Percentiles rank a stretch among this genome's conserved stretches.
These are phyloP conservation scores for Chloroclystis v-ata DNA, from an alignment of 2,888 invertebrate species.

Conservation along the genomic window DNA sequence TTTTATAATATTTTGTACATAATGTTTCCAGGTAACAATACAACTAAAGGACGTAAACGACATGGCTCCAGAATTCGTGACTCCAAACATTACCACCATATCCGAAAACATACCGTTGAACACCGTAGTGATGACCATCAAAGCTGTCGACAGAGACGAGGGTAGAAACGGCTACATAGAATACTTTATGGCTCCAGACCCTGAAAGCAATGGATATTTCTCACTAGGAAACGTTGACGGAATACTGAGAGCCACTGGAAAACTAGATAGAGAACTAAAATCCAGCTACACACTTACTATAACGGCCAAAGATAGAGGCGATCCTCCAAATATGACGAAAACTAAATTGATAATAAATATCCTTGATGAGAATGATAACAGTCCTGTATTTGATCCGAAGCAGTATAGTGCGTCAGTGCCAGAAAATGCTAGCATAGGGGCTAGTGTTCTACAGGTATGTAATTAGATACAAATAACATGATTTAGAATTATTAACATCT, in stretches of 20 bases:
- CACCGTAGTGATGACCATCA: constrained; percentile 92
- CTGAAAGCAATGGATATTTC: constrained; percentile 82
- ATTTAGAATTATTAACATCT: no score
- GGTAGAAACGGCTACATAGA: constrained; percentile 94
- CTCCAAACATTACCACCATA: constrained; percentile 86
- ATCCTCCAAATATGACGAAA: constrained; percentile 85
- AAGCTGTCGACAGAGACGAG: constrained; percentile 93
- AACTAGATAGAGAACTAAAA: constrained; percentile 89
- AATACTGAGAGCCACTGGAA: constrained; percentile 88
- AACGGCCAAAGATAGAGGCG: constrained; percentile 92
- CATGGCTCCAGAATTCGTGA: constrained; percentile 91
- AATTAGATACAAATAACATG: no score
- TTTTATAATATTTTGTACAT: not conserved
- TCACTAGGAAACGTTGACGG: constrained; percentile 93
- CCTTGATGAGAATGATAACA: constrained; percentile 93
- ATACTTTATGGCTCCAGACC: constrained; percentile 85
- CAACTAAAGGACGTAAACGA: constrained; percentile 94
- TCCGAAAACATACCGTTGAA: constrained; percentile 91
- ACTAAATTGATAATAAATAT: constrained; percentile 85
- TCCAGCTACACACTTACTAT: constrained; percentile 86
- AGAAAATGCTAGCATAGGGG: constrained; percentile 96
- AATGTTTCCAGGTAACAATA: constrained; percentile 84
- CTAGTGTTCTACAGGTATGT: constrained; percentile 89
- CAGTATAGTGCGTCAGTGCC: constrained; percentile 94
- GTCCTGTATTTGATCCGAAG: constrained; percentile 91